These are phyloP conservation scores for Pterocles burchelli DNA, from an alignment of 2,113 vertebrate genomes.

Conservation along the genomic window DNA sequence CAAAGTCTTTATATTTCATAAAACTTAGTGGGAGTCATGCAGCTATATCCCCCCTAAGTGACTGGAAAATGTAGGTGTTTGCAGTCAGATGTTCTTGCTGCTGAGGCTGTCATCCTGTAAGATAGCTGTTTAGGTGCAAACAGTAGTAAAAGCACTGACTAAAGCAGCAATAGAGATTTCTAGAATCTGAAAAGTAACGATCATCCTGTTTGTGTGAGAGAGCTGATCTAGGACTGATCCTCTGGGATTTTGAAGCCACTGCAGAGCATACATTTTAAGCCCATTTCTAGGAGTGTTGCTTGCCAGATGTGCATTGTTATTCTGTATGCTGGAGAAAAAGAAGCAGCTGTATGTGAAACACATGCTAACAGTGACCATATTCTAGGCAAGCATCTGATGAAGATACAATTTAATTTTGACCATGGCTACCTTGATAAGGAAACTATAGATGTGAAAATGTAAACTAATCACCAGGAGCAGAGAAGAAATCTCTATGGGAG, in stretches of 20 bases:
- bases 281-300: not conserved
- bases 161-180: constrained; percentile 4
- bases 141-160: constrained; percentile 25
- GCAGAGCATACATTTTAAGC: not conserved
- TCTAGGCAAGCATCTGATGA: not conserved
- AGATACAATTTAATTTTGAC: not conserved
- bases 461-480: not conserved
- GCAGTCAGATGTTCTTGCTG: constrained; percentile 21
- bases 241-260: not conserved
- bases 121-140: constrained; percentile 15
- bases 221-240: not conserved
- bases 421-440: not conserved
- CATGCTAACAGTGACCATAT: not conserved
- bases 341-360: not conserved
- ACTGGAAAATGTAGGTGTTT: constrained; percentile 5
- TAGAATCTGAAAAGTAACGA: not conserved
- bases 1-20: not conserved
- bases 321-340: not conserved
- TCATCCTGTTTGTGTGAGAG: not conserved
- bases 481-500: not conserved
- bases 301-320: not conserved
- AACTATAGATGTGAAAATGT: not conserved
- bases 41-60: not conserved
- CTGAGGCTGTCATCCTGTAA: not conserved
- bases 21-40: not conserved